Conservation (phyloP, 2,797 vertebrate genomes). For the Strix occidentalis region DNA sequence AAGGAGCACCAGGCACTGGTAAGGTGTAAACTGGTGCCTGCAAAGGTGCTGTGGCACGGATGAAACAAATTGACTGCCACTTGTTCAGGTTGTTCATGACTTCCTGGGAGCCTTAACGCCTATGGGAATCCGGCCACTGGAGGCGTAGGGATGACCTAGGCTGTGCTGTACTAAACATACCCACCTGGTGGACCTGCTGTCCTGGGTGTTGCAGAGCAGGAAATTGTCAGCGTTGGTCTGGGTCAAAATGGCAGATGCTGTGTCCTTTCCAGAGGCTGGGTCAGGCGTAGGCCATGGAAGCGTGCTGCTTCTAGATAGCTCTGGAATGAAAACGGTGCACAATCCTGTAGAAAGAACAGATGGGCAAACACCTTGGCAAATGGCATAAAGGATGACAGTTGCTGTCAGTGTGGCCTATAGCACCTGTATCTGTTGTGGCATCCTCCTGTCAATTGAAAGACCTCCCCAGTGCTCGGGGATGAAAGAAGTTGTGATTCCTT, state of each 20-base stretch:
- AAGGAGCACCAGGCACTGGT: not conserved
- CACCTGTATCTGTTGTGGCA: not conserved
- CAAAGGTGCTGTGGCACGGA: not conserved
- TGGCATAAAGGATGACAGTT: not conserved
- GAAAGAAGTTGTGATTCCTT: not conserved
- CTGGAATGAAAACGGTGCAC: rapidly evolving
- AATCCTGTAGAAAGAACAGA: not conserved
- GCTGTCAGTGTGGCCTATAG: not conserved
- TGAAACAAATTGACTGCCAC: not conserved
- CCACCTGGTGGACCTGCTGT: not conserved
- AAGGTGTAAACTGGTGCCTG: not conserved
- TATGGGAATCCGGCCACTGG: not conserved
- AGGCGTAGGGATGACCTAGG: not conserved
- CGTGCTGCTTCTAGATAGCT: not conserved
- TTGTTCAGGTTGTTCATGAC: not conserved
- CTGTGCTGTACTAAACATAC: not conserved
- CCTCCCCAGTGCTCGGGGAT: not conserved
- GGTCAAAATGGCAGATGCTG: not conserved
- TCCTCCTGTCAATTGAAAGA: not conserved
- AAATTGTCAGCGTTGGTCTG: rapidly evolving
- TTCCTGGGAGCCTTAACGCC: not conserved
- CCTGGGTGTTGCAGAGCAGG: not conserved
- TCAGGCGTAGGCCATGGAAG: not conserved
- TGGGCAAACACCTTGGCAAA: not conserved
- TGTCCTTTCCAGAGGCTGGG: not conserved